Base-by-base conservation (phyloP, 2,888 invertebrate species). In the Eudasyphora cyanicolor region DNA sequence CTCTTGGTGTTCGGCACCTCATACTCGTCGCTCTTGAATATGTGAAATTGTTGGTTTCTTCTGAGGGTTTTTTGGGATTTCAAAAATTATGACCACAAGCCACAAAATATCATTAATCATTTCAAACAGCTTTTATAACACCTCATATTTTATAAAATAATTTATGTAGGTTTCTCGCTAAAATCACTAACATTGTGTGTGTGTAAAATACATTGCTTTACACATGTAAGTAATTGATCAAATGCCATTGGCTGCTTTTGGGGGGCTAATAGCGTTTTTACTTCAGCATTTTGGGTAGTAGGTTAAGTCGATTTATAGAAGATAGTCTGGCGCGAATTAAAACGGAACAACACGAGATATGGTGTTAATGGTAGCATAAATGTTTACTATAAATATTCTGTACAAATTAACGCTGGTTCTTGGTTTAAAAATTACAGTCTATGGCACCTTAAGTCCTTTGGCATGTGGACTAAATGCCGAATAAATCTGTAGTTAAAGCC, bases 141-240 rank as follows among this genome's bases (percentile, higher is more conserved):
- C 57, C 64, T 73, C 57, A 67, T 73, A 49, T 76, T 67, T 81
- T 64, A 73, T 54, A 51, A 64, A 42, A 51, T 17, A 67, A 79
- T 32, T 54, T 38, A 64, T 51, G 19, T 5, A 38, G 32, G 42
- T 62, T 74, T 79, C n/a, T 10, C 29, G 60, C 64, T 35, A n/a
- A 21, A 75, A 74, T 60, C n/a, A 49, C 21, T 60, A 54, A 42
- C 51, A 51, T 69, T 69, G 12, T 29, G 29, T n/a, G 29, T 64
- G 32, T 67, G 38, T 27, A 27, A 45, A 73, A 71, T 38, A 19
- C 12, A 12, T 64, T 19, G 38, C 62, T 45, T 69, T 49, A 49
- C 27, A 69, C 14, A 69, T 67, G 27, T 14, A 45, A 42, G 27
- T 14, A 45, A 42, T 51, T 51, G 0, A 51, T 21, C 19, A 51